Evolutionary conservation across 2,113 vertebrate genomes (phyloP), one percentile per base, ranked within the genome.

Genomic region (Perca flavescens): DNA sequence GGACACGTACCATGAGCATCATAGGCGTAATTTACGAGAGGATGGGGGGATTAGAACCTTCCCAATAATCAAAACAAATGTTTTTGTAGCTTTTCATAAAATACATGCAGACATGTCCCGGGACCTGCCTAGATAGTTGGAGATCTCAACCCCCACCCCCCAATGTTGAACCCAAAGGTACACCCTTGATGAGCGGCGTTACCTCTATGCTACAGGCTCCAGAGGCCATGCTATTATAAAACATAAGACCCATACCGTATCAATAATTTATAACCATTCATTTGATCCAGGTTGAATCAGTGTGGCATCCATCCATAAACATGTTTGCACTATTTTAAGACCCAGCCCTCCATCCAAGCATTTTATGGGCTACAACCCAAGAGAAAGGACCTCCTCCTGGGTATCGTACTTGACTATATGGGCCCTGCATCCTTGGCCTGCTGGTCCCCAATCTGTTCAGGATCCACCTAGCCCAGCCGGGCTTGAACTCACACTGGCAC

Each of bases 391-490:
- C 87, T 79, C 87, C 88, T 85, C 82, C 82, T 80, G 79, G 69
- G 74, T 86, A 40, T 83, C 74, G 86, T 88, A 91, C 92, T 91
- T 93, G 87, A 92, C 82, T 67, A 60, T 67, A 60, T 83, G 74
- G 74, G 74, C 87, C 84, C 88, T 80, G 68, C 79, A 80, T 86
- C 87, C 89, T 80, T 34, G 81, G 72, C 95, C 90, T 93, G 92
- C 93, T 94, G 94, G 57, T 92, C 66, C 65, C 72, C 94, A 95
- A 95, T 95, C 94, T 95, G 95, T 89, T 91, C 86, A 74, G 74
- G 79, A 94, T 95, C 92, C 88, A 82, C 85, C 80, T 67, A 53
- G 66, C 80, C 89, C 90, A 88, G 90, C 79, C 83, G 88, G 88
- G 25, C 57, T 78, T 65, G 54, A 58, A 3, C 50, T 80, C 91